Base-by-base conservation (phyloP, 2,888 invertebrate genomes). In the Stenoptilia bipunctidactyla region DNA sequence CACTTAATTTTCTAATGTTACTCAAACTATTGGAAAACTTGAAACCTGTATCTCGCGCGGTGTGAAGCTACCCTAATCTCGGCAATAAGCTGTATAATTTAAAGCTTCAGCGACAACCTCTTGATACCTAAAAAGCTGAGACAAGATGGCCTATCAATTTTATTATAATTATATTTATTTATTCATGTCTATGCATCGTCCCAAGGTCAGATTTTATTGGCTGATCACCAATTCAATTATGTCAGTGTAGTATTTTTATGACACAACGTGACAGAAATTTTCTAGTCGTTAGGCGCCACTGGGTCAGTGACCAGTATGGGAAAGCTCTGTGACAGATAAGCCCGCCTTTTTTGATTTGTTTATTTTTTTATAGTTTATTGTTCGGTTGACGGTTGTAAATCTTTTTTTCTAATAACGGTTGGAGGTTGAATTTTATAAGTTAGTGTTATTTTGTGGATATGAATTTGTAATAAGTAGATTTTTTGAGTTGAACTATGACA, bases 191-290 rank as follows among this genome's bases (percentile, higher is more conserved):
- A 20, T 20, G 20, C 20, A 20, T 20, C 20, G 20, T 20, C 14
- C 52, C 66, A 73, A 70, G 69, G 73, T 55, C 66, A 50, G 40
- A 43, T 58, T 70, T 72, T 66, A 73, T 61, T 53, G 57, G 44
- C 50, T 58, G 62, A 60, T 67, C 72, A 68, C 66, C 62, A 61
- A 63, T 61, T 58, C 46, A 48, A 54, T 55, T 50, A 53, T 59
- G 63, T 57, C 58, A 51, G 49, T 47, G 41, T 30, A 30, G 30
- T 12, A n/a, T 30, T 30, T 30, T 30, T 30, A 30, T 30, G 4
- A 10, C 3, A 20, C n/a, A 30, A 30, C 30, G 30, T 30, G 30
- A 30, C 30, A 30, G 10, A 30, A 30, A 30, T 30, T n/a, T 20
- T 20, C 20, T 20, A 20, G 20, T 45, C 45, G 43, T 42, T 36